Evolutionary conservation across 2,113 vertebrate species (phyloP).

Genomic region (Hyla sarda): DNA sequence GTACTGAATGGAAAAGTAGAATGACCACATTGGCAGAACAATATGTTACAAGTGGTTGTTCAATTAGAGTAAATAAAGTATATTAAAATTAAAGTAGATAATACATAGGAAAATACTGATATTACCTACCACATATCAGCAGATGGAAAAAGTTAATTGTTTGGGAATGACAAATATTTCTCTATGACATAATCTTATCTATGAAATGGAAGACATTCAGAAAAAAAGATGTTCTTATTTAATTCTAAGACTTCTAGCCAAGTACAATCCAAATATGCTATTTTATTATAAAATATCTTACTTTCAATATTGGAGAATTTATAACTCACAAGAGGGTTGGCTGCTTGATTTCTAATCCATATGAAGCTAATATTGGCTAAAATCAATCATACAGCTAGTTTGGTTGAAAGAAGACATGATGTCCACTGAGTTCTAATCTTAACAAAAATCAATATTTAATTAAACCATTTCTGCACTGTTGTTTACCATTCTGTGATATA

Average conservation of each 20-base stretch:
- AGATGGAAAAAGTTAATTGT: conserved; percentile 27
- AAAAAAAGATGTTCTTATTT: conserved; percentile 30
- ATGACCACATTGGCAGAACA: background rate
- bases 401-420: conserved; percentile 53
- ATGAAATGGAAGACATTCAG: conserved; percentile 2
- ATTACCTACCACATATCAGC: background rate
- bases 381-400: conserved; percentile 56
- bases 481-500: conserved; percentile 36
- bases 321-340: conserved; percentile 47
- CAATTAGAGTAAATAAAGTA: background rate
- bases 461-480: conserved; percentile 53
- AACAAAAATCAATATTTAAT: conserved; percentile 58
- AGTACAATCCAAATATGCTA: conserved; percentile 36
- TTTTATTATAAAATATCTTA: conserved; percentile 56
- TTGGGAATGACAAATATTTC: conserved; percentile 12
- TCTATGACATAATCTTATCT: background rate
- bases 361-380: conserved; percentile 52
- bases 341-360: conserved; percentile 49
- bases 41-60: background rate
- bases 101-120: background rate
- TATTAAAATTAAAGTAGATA: background rate
- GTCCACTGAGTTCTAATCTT: conserved; percentile 44
- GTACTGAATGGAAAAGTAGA: background rate
- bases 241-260: conserved; percentile 9
- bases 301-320: conserved; percentile 50